Evolutionary conservation across 1,140 invertebrate species (phyloP).

Genomic region (Cherax quadricarinatus): DNA sequence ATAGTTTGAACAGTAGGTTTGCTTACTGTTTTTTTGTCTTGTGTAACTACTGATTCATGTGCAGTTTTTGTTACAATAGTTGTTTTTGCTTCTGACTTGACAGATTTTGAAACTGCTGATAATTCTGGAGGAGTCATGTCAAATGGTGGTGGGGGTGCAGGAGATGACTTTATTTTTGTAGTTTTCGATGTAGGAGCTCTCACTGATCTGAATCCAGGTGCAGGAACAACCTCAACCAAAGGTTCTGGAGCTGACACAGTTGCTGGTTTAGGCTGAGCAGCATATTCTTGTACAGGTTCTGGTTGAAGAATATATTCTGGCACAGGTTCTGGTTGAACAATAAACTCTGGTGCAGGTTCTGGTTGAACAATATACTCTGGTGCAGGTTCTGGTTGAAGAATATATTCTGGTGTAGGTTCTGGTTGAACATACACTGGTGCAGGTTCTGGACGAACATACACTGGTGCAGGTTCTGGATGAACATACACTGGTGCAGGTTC

Average conservation of each 20-base stretch:
- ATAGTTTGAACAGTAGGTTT: background rate
- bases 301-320: background rate
- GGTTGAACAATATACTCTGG: slow-evolving; percentile 1
- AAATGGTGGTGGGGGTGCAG: slow-evolving; percentile 61
- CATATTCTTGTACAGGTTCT: slow-evolving; percentile 14
- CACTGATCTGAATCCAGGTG: slow-evolving; percentile 60
- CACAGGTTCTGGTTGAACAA: slow-evolving; percentile 18
- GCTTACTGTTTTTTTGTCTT: background rate
- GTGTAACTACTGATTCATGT: background rate
- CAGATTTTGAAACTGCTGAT: background rate
- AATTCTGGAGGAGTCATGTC: slow-evolving; percentile 44
- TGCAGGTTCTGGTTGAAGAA: slow-evolving; percentile 33
- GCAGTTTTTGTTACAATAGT: background rate
- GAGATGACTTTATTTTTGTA: slow-evolving; percentile 22
- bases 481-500: slow-evolving; percentile 45
- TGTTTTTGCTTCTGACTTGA: background rate
- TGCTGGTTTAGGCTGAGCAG: slow-evolving; percentile 2
- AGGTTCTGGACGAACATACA: background rate
- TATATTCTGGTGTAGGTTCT: slow-evolving; percentile 42
- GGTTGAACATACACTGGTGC: slow-evolving; percentile 13
- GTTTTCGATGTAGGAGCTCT: slow-evolving; percentile 54
- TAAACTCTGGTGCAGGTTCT: slow-evolving; percentile 42
- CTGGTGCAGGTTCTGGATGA: background rate
- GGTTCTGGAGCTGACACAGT: slow-evolving; percentile 2
- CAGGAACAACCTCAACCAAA: background rate